Evolutionary conservation across 2,888 invertebrate genomes (phyloP), one percentile per base, ranked within the genome.

Genomic region (Mesopsocus fuscifrons): DNA sequence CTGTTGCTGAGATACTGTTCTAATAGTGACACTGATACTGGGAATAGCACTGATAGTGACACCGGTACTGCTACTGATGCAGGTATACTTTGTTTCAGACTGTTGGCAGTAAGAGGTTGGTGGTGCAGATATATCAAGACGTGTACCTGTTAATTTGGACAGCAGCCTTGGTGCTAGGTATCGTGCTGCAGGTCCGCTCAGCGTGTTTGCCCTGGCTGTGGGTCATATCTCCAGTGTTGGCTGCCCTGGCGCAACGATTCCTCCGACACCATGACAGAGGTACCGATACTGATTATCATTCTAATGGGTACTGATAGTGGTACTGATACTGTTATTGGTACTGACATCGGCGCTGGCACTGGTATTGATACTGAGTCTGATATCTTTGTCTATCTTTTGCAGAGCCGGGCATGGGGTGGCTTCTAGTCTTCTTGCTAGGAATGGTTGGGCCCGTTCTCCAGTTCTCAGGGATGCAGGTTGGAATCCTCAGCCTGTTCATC

Each of bases 401-500:
- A 46, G 46, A 61, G 61, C 15, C 53, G 69, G 70, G 65, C 55
- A 64, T 65, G 59, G 65, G 62, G 56, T 68, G 70, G 68, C 54
- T 72, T 47, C 54, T 66, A 44, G 58, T 71, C 42, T 70, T 72
- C 53, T 59, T 74, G 49, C 55, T 57, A 34, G 61, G 68, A 42
- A 58, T 72, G 49, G 61, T 67, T 33, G 51, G 77, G 51, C 79
- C 81, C 20, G 69, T 71, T 50, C 65, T 26, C 8, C 11, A 26
- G 26, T 26, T 11, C 26, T 26, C 26, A 26, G 26, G 26, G 26
- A 26, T 80, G 54, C 63, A 73, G 51, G 67, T 79, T 54, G 74
- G 73, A 52, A 71, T 77, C 49, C 65, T 81, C 46, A 69, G 72
- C 55, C 68, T 83, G 57, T 75, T 85, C 55, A 73, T 84, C 52